Percentiles rank a stretch among this genome's conserved stretches.
Conservation (phyloP, 1,140 invertebrate genomes). For the Caenorhabditis latens region DNA sequence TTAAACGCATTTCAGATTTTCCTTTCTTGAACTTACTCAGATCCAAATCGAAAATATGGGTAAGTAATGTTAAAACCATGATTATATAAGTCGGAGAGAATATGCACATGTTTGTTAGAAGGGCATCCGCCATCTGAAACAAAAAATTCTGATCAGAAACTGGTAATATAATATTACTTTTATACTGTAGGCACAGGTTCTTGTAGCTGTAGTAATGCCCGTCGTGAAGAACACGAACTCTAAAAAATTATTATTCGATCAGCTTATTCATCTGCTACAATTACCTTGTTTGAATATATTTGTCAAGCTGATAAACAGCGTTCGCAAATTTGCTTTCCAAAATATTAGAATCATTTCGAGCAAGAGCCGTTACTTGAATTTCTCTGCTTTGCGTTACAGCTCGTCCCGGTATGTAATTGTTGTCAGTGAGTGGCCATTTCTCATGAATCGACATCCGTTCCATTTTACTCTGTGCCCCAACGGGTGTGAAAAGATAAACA, state of each 20-base stretch:
- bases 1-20: neutral
- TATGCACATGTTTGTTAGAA: slow-evolving; percentile 65
- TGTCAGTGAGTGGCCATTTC: slow-evolving; percentile 66
- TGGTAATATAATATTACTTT: neutral
- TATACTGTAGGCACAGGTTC: slow-evolving; percentile 66
- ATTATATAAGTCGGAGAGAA: slow-evolving; percentile 66
- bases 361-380: slow-evolving; percentile 64
- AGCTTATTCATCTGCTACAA: neutral
- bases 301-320: slow-evolving; percentile 65
- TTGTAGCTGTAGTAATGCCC: slow-evolving; percentile 64
- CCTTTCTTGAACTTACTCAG: slow-evolving; percentile 43
- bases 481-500: slow-evolving; percentile 68
- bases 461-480: slow-evolving; percentile 65
- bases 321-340: slow-evolving; percentile 61
- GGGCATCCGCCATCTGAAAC: slow-evolving; percentile 61
- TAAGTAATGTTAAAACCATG: slow-evolving; percentile 70
- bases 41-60: slow-evolving; percentile 65
- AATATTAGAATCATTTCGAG: slow-evolving; percentile 67
- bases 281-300: slow-evolving; percentile 63
- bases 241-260: neutral
- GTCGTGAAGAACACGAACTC: slow-evolving; percentile 62
- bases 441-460: slow-evolving; percentile 68
- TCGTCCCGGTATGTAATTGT: slow-evolving; percentile 69
- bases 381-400: slow-evolving; percentile 68
- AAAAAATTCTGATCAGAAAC: neutral